Percentiles rank a stretch among this genome's conserved stretches.
phyloP scores from a whole-genome alignment of 2,113 vertebrate genomes.

The Anolis carolinensis region DNA sequence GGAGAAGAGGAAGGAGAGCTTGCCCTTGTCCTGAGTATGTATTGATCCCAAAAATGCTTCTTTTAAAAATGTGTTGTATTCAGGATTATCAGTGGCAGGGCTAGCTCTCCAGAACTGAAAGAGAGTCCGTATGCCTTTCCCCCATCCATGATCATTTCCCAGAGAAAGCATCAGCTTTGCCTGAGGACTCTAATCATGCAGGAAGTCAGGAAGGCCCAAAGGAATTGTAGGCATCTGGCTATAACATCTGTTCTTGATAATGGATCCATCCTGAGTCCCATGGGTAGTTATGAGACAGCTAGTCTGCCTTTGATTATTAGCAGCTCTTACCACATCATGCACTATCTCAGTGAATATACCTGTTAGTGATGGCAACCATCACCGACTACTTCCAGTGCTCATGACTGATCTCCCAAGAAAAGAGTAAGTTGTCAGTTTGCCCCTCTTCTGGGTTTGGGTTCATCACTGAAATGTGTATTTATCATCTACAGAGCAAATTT shows the following conservation, averaged over 20 bases:
- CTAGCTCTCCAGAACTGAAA: neutral
- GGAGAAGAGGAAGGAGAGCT: no score
- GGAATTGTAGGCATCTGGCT: neutral
- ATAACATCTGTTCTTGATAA: neutral
- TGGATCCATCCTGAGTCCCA: neutral
- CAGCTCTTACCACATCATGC: neutral
- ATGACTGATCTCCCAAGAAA: neutral
- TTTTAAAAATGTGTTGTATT: neutral
- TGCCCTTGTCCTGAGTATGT: no score
- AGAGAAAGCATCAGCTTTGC: fast-evolving
- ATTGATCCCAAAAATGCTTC: no score
- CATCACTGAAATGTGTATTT: neutral
- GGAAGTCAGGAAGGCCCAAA: neutral
- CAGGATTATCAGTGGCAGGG: neutral
- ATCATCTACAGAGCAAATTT: neutral
- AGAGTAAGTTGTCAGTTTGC: neutral
- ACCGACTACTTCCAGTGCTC: neutral
- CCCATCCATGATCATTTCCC: neutral
- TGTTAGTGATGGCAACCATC: conserved; percentile 56
- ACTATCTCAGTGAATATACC: neutral
- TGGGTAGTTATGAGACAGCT: conserved; percentile 22
- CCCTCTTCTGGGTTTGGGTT: neutral
- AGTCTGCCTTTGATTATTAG: conserved; percentile 20
- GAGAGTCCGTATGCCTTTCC: neutral
- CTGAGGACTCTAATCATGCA: fast-evolving